These are phyloP conservation scores for Pandion haliaetus DNA, from an alignment of 2,113 vertebrate species.

Conservation along the genomic window DNA sequence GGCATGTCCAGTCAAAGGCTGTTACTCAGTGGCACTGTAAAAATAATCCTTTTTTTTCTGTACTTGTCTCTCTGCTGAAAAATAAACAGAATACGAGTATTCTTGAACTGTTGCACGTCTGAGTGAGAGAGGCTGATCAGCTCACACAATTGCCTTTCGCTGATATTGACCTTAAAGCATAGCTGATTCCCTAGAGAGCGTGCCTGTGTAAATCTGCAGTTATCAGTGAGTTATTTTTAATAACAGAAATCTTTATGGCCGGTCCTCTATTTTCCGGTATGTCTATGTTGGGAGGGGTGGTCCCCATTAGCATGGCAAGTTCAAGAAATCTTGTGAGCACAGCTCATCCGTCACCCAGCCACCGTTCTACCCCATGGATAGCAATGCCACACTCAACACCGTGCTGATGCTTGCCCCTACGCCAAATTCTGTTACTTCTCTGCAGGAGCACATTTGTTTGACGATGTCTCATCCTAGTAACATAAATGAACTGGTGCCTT, in stretches of 20 bases:
- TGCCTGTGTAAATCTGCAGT: neutral
- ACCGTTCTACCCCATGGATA: rapidly evolving
- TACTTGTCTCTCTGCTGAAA: neutral
- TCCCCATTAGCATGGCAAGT: neutral
- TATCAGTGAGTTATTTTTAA: neutral
- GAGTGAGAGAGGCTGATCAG: neutral
- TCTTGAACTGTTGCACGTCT: neutral
- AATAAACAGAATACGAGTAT: neutral
- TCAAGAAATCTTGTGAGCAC: neutral
- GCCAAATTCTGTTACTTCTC: neutral
- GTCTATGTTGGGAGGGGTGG: neutral
- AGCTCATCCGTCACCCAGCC: neutral
- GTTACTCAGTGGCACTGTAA: neutral
- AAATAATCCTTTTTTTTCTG: neutral
- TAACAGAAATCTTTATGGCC: neutral
- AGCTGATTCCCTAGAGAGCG: rapidly evolving
- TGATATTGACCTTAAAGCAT: neutral
- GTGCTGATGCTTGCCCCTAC: neutral
- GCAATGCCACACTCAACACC: rapidly evolving
- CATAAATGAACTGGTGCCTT: neutral
- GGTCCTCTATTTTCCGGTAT: neutral
- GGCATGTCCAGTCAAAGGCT: conserved; percentile 2
- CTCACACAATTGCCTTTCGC: neutral
- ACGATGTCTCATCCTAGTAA: neutral
- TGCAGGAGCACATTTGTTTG: neutral